These are phyloP conservation scores for Aurelia aurita complex sp. Pacific DNA, from an alignment of 30 jellyfish, hydroid and myxozoan species.

Conservation along the genomic window DNA sequence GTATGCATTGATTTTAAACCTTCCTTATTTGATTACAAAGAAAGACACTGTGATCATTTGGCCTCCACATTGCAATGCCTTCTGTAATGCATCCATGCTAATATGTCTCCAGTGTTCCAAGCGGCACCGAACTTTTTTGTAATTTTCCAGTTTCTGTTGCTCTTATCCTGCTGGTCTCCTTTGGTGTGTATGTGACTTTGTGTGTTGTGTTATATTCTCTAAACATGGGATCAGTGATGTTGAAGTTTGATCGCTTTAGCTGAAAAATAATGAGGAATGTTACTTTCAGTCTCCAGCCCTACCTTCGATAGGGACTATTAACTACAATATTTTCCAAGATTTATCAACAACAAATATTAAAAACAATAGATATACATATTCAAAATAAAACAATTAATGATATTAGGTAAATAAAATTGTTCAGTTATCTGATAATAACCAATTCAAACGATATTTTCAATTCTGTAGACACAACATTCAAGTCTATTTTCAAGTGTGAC, in stretches of 20 bases:
- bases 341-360: neutral
- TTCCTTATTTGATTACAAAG: too few species aligned
- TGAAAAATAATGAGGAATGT: slow-evolving; percentile 3
- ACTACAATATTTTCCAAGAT: neutral
- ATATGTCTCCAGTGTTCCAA: slow-evolving; percentile 53
- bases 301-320: neutral
- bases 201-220: slow-evolving; percentile 75
- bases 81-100: neutral
- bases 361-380: neutral
- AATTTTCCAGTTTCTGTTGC: slow-evolving; percentile 47
- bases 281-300: too few species aligned
- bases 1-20: too few species aligned
- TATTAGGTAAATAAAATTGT: too few species aligned
- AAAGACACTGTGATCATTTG: too few species aligned
- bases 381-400: too few species aligned
- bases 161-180: slow-evolving; percentile 33
- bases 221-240: slow-evolving; percentile 58
- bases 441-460: too few species aligned
- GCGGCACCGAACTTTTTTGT: slow-evolving; percentile 76
- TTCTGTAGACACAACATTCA: too few species aligned
- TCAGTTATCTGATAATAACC: too few species aligned
- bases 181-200: slow-evolving; percentile 79
- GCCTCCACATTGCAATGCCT: neutral
- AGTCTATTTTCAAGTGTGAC: too few species aligned
- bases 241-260: slow-evolving; percentile 65